Percentiles rank a stretch among this genome's conserved stretches.
Evolutionary conservation across 2,888 invertebrate genomes (phyloP).

Genomic region (Agriopis aurantiaria): DNA sequence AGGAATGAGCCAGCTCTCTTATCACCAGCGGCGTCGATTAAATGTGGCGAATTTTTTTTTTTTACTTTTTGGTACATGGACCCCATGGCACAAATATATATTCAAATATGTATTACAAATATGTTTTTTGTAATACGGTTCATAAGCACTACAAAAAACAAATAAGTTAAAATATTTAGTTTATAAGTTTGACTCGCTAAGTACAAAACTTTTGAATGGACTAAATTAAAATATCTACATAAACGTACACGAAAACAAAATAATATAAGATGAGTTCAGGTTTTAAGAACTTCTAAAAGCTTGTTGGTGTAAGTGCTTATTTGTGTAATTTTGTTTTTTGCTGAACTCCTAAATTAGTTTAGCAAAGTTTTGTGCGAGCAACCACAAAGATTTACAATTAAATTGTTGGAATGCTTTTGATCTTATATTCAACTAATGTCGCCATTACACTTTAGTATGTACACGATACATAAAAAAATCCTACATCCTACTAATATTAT

Average conservation of each 20-base stretch:
- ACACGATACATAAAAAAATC: background rate
- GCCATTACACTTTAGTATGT: background rate
- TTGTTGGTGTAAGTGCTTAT: constrained; percentile 28
- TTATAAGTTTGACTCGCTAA: background rate
- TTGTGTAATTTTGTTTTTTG: constrained; percentile 26
- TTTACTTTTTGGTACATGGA: too few relatives aligned
- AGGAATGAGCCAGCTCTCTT: too few relatives aligned
- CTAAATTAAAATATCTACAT: constrained; percentile 6
- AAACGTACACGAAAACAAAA: constrained; percentile 15
- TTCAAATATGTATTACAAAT: too few relatives aligned
- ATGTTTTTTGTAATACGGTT: too few relatives aligned
- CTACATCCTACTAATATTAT: too few relatives aligned
- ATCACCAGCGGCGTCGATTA: too few relatives aligned
- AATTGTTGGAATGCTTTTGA: constrained; percentile 15
- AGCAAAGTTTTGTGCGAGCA: constrained; percentile 10
- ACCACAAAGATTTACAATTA: constrained; percentile 18
- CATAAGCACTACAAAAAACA: background rate
- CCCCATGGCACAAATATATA: too few relatives aligned
- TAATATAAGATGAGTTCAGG: constrained; percentile 3
- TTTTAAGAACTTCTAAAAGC: constrained; percentile 19
- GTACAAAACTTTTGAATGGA: constrained; percentile 6
- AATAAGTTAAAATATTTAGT: background rate
- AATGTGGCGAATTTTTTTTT: too few relatives aligned
- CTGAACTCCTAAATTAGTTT: constrained; percentile 27
- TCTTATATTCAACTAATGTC: background rate